A percentile compares a stretch with the other conserved stretches of the same genome.
phyloP scores from a whole-genome alignment of 2,888 invertebrate species.

The Aphodius sticticus region DNA sequence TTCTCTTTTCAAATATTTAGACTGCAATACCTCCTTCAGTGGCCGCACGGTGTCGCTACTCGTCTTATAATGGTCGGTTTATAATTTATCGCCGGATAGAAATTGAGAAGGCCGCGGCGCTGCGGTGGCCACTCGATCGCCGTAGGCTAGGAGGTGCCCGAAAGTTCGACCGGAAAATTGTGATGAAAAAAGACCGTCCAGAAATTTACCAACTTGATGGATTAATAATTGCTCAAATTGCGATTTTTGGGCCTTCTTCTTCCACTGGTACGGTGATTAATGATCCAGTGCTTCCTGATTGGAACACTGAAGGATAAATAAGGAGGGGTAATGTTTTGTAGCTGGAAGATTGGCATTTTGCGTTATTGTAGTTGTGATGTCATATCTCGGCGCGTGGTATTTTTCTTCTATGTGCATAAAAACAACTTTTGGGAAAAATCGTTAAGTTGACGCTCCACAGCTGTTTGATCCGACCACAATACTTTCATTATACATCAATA shows the following conservation, averaged over 20 bases:
- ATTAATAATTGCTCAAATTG: conserved; percentile 24
- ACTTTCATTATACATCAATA: no score
- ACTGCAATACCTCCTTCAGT: not conserved
- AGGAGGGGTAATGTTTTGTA: no score
- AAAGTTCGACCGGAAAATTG: not conserved
- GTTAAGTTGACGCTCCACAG: no score
- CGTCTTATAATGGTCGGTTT: not conserved
- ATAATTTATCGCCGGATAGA: not conserved
- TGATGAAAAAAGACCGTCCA: not conserved
- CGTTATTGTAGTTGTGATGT: no score
- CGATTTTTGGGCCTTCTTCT: conserved; percentile 8
- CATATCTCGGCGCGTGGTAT: no score
- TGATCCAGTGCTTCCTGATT: not conserved
- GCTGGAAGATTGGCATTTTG: no score
- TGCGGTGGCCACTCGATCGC: not conserved
- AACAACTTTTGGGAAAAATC: no score
- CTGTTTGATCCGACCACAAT: no score
- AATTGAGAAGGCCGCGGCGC: not conserved
- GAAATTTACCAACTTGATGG: conserved; percentile 17
- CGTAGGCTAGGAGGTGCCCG: not conserved
- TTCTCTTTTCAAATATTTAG: no score
- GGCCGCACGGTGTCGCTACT: not conserved
- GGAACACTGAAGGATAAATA: not conserved
- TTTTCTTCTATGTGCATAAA: no score
- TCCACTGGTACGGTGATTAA: not conserved